Percentiles rank a stretch among this genome's conserved stretches.
phyloP scores from a whole-genome alignment of 2,797 vertebrate genomes.

The Cheirogaleus major region DNA sequence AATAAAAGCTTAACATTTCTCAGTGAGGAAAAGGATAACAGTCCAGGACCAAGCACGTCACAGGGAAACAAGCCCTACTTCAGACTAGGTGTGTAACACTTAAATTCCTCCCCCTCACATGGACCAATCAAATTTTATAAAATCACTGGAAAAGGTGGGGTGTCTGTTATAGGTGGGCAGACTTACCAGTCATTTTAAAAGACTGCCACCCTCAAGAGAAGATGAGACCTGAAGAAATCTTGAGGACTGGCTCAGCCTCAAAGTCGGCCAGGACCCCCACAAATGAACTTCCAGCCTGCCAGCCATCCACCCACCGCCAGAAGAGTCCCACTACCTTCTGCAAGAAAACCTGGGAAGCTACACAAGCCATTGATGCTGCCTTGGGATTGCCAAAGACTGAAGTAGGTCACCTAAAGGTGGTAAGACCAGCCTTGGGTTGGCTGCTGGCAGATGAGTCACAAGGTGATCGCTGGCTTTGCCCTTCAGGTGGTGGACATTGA shows the following conservation, averaged over 20 bases:
- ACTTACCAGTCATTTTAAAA: background rate
- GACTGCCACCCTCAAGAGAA: background rate
- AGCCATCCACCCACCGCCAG: background rate
- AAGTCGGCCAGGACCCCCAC: background rate
- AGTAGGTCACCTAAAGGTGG: background rate
- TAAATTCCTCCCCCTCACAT: background rate
- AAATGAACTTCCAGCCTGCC: background rate
- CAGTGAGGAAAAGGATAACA: background rate
- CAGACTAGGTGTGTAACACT: background rate
- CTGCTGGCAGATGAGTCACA: background rate
- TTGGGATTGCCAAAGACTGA: background rate
- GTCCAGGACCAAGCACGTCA: background rate
- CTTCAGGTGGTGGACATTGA: background rate
- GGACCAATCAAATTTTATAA: background rate
- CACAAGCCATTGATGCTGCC: too few species aligned
- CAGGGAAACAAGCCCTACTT: background rate
- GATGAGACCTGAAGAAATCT: background rate
- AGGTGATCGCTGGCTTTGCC: accelerated
- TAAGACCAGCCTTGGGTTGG: background rate
- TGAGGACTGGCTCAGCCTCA: background rate
- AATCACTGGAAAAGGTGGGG: background rate
- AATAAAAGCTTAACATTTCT: slow-evolving; percentile 23
- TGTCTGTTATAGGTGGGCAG: background rate
- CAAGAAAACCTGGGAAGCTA: background rate
- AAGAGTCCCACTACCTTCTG: background rate